These are phyloP conservation scores for Arenicola marina DNA, from an alignment of 2,888 invertebrate species.

Conservation along the genomic window DNA sequence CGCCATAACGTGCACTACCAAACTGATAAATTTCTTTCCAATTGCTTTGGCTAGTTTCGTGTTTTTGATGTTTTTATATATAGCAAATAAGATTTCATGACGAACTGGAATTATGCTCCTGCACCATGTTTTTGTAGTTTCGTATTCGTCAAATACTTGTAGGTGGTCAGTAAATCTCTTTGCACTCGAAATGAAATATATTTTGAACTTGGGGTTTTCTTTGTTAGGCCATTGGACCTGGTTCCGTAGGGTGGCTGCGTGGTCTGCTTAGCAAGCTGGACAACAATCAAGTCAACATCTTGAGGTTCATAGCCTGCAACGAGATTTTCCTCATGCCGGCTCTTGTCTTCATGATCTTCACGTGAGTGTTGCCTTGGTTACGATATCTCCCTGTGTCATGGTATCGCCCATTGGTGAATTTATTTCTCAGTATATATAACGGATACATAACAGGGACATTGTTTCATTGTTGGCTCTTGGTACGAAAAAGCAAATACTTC, in stretches of 20 bases:
- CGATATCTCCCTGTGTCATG: neutral
- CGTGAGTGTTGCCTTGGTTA: constrained; percentile 71
- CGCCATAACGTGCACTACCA: too few relatives aligned
- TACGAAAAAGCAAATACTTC: too few relatives aligned
- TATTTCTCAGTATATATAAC: neutral
- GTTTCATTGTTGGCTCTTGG: neutral
- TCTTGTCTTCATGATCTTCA: constrained; percentile 69
- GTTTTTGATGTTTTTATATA: too few relatives aligned
- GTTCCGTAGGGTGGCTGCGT: constrained; percentile 86
- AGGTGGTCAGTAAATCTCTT: too few relatives aligned
- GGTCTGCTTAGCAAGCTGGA: constrained; percentile 85
- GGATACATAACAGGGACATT: neutral
- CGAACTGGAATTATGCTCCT: too few relatives aligned
- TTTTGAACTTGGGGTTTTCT: constrained; percentile 7
- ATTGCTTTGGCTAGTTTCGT: too few relatives aligned
- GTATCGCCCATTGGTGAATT: too few relatives aligned
- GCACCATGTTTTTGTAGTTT: too few relatives aligned
- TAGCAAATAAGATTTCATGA: too few relatives aligned
- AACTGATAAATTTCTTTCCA: too few relatives aligned
- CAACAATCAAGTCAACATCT: constrained; percentile 85
- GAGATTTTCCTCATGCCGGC: constrained; percentile 78
- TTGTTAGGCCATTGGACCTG: constrained; percentile 84
- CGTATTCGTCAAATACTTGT: too few relatives aligned
- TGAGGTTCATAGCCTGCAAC: constrained; percentile 86
- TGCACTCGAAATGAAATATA: neutral